Percentiles rank a stretch among this genome's conserved stretches.
Conservation (phyloP, 2,113 vertebrate genomes). For the Leucoraja erinaceus region DNA sequence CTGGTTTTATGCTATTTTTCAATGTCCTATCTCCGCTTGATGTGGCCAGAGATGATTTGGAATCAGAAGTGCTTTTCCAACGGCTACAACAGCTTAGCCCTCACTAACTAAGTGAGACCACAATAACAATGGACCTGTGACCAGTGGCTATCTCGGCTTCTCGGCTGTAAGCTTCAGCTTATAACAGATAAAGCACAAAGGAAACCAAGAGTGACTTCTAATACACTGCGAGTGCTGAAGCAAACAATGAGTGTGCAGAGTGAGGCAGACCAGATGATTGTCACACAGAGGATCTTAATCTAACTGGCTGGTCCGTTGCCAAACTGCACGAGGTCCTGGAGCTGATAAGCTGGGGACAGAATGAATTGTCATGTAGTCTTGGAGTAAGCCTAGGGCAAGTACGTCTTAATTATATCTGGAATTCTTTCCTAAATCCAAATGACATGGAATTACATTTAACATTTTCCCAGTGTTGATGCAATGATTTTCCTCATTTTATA, state of each 20-base stretch:
- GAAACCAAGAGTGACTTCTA: constrained; percentile 20
- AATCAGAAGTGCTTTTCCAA: neutral
- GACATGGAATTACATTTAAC: constrained; percentile 8
- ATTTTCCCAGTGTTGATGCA: neutral
- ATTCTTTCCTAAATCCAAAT: constrained; percentile 19
- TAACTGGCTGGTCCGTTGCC: constrained; percentile 12
- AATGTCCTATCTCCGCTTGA: neutral
- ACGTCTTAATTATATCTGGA: neutral
- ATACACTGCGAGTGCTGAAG: constrained; percentile 30
- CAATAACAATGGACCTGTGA: constrained; percentile 6
- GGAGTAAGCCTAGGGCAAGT: constrained; percentile 6
- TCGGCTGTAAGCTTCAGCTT: neutral
- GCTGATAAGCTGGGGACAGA: constrained; percentile 13
- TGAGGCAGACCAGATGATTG: constrained; percentile 28
- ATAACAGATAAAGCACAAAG: constrained; percentile 30
- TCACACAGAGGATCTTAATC: constrained; percentile 28
- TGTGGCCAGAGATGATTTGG: neutral
- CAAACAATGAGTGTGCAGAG: constrained; percentile 22
- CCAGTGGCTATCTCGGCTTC: neutral
- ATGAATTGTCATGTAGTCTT: constrained; percentile 28
- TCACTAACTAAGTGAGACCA: neutral
- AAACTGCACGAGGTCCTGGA: neutral
- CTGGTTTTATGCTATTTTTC: neutral
- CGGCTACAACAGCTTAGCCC: neutral
- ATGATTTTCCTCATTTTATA: neutral